Conservation (phyloP, 2,797 vertebrate genomes). For the Eidolon dupreanum region DNA sequence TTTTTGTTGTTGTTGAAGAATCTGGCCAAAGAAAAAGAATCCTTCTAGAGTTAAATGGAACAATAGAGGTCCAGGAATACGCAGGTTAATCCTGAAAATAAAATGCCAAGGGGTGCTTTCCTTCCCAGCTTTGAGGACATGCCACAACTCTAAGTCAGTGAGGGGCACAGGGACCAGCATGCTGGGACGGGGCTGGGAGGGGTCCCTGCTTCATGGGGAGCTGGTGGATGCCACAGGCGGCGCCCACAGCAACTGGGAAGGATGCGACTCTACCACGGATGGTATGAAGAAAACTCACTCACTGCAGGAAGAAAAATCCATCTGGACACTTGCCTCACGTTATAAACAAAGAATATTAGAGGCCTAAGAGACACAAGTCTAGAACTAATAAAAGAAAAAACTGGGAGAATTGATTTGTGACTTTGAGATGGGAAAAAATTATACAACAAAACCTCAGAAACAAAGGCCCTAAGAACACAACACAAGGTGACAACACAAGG, state of each 20-base stretch:
- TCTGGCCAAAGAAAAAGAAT: neutral
- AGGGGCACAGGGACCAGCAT: neutral
- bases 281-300: neutral
- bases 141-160: neutral
- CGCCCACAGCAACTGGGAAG: fast-evolving
- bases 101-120: neutral
- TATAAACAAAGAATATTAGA: neutral
- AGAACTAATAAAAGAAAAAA: neutral
- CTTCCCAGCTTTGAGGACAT: neutral
- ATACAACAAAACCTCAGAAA: neutral
- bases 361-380: neutral
- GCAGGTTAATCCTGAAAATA: neutral
- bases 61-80: neutral
- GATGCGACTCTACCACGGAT: fast-evolving
- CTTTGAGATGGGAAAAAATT: neutral
- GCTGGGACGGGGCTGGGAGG: neutral
- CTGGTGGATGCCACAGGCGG: fast-evolving
- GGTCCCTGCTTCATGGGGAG: fast-evolving
- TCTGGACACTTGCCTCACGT: neutral
- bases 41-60: neutral
- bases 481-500: neutral
- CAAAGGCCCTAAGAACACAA: neutral
- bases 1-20: neutral
- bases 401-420: neutral
- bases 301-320: neutral